Base-by-base conservation (phyloP, 2,113 vertebrate species). In the Puffinus mauretanicus region DNA sequence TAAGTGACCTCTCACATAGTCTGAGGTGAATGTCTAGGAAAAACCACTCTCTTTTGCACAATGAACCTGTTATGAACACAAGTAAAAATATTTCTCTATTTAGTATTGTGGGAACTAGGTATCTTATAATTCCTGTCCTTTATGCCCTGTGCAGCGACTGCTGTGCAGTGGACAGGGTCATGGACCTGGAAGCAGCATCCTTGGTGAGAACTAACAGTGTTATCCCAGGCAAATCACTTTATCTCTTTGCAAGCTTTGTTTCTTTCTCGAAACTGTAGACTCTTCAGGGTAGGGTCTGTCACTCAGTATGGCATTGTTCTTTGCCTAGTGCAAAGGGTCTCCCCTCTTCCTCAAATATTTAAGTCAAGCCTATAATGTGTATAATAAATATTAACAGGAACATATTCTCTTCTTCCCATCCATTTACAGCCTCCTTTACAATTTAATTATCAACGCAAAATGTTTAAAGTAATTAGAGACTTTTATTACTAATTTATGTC, bases 401-500 rank as follows among this genome's bases (percentile, higher is more conserved):
- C 78, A 72, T 82, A 79, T 77, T 86, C 14, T 90, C n/a, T 71
- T 83, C 86, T 70, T 76, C 64, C 62, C 60, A 87, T 89, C 58
- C 49, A 66, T 69, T 81, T 93, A 90, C 82, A 60, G 69, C 9
- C 24, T 17, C 40, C 44, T 84, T 91, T 82, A 89, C 61, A 88
- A 92, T 92, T 94, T 92, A 86, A 97, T 96, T 89, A 92, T 85
- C 94, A 79, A 84, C 0, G 0, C 44, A 92, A 95, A 94, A 76
- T 89, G 67, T 84, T 91, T 91, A 84, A 93, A 90, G 61, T 87
- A 87, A 88, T 93, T 97, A 87, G 77, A 92, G 60, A 76, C 30
- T 88, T 95, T 97, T 92, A 95, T 92, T 94, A 94, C 61, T 89
- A 84, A 89, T 91, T 95, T 92, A 90, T 62, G 80, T 61, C 83